Evolutionary conservation across 2,797 vertebrate genomes (phyloP).

Genomic region (Phoeniculus purpureus): DNA sequence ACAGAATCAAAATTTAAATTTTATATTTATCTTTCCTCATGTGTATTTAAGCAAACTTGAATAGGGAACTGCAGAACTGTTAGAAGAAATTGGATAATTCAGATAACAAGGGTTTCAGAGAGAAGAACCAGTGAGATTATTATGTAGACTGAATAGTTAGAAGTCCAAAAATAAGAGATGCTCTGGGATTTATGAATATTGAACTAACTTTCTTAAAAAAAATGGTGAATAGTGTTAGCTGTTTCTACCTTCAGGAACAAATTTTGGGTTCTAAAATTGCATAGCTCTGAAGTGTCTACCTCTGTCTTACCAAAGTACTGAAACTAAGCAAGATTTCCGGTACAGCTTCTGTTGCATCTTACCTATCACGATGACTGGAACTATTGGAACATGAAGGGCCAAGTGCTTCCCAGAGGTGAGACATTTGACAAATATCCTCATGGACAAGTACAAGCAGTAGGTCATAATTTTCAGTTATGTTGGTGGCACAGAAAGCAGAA

Average conservation of each 20-base stretch:
- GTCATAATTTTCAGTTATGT: fast-evolving
- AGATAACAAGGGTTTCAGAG: background rate
- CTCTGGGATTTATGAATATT: background rate
- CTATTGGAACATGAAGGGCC: background rate
- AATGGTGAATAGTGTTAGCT: background rate
- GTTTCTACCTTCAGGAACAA: background rate
- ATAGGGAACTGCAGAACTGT: background rate
- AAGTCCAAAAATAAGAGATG: background rate
- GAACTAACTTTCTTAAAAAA: background rate
- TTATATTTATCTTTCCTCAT: background rate
- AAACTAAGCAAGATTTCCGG: background rate
- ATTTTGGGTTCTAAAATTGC: background rate
- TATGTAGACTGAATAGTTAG: background rate
- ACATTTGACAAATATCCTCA: background rate
- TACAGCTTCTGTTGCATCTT: background rate
- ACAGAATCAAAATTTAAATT: conserved; percentile 19
- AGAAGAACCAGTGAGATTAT: background rate
- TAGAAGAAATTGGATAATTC: conserved; percentile 9
- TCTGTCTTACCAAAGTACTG: background rate
- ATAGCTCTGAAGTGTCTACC: background rate
- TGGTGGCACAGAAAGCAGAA: background rate
- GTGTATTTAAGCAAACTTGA: background rate
- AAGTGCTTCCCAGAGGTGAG: background rate
- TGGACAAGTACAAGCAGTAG: background rate
- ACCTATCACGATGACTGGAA: background rate